Percentiles rank a stretch among this genome's conserved stretches.
Evolutionary conservation across 2,113 vertebrate species (phyloP).

Genomic region (Upupa epops): DNA sequence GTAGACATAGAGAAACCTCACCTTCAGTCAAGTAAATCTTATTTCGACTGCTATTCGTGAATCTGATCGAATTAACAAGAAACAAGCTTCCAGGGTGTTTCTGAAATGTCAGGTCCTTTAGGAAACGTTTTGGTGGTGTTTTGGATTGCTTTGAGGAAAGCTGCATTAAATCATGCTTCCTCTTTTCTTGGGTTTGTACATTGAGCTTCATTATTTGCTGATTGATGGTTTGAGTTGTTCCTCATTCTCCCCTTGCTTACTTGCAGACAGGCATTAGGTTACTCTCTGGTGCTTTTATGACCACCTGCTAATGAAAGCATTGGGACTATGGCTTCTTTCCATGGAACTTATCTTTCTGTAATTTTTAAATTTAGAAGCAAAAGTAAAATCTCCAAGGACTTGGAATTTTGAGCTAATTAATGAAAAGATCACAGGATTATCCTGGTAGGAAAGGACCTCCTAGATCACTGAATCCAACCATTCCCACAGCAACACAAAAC

Average conservation of each 20-base stretch:
- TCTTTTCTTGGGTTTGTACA: conserved; percentile 43
- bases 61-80: conserved; percentile 76
- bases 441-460: too few relatives aligned
- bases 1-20: neutral
- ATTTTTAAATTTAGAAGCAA: conserved; percentile 69
- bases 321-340: conserved; percentile 67
- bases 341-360: conserved; percentile 55
- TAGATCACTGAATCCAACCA: too few relatives aligned
- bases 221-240: conserved; percentile 53
- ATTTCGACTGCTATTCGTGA: conserved; percentile 60
- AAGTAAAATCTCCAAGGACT: conserved; percentile 50
- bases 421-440: conserved; percentile 55
- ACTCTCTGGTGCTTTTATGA: conserved; percentile 69
- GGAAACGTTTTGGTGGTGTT: conserved; percentile 12
- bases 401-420: conserved; percentile 76
- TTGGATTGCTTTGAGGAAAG: neutral
- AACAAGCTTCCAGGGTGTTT: conserved; percentile 66
- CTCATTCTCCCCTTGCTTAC: conserved; percentile 68
- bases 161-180: conserved; percentile 15
- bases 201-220: conserved; percentile 67
- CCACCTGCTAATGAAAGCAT: conserved; percentile 62
- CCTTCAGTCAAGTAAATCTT: conserved; percentile 68
- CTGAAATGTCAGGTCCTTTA: conserved; percentile 60
- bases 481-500: too few relatives aligned
- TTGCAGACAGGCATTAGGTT: conserved; percentile 68